Percentiles rank a stretch among this genome's conserved stretches.
Evolutionary conservation across 2,113 vertebrate genomes (phyloP).

Genomic region (Poeciliopsis occidentalis): DNA sequence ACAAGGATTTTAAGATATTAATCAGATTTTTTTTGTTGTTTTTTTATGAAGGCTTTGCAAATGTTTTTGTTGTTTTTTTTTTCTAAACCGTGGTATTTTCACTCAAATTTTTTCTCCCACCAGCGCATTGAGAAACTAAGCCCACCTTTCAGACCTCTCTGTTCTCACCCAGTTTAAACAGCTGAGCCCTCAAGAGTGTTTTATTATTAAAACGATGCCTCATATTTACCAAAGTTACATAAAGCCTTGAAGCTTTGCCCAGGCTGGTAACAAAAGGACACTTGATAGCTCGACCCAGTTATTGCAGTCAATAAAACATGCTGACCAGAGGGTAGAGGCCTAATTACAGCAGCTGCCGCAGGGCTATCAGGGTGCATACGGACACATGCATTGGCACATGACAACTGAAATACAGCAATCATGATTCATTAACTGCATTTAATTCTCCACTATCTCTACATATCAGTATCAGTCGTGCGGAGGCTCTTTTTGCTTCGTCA

Average conservation of each 20-base stretch:
- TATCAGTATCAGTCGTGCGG: conserved; percentile 2
- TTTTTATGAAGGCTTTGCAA: not conserved
- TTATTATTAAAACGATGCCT: conserved; percentile 15
- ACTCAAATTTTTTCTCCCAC: not conserved
- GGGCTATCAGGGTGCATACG: not conserved
- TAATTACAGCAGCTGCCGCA: conserved; percentile 30
- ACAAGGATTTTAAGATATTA: not conserved
- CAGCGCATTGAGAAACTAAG: not conserved
- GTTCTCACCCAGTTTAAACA: not conserved
- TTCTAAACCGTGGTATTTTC: not conserved
- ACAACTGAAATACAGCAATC: conserved; percentile 19
- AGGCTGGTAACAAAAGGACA: conserved; percentile 39
- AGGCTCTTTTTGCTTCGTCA: not conserved
- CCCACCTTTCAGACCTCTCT: not conserved
- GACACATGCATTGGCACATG: conserved; percentile 8
- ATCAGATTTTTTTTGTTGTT: not conserved
- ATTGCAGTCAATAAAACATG: conserved; percentile 65
- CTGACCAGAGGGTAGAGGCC: conserved; percentile 38
- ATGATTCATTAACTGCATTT: conserved; percentile 9
- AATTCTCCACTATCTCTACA: not conserved
- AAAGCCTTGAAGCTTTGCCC: conserved; percentile 5
- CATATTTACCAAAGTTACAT: conserved; percentile 10
- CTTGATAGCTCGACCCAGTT: conserved; percentile 44
- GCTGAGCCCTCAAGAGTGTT: not conserved
- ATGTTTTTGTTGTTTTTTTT: too few relatives aligned